Evolutionary conservation across 2,797 vertebrate genomes (phyloP), one percentile per base, ranked within the genome.

Genomic region (Sciurus carolinensis): DNA sequence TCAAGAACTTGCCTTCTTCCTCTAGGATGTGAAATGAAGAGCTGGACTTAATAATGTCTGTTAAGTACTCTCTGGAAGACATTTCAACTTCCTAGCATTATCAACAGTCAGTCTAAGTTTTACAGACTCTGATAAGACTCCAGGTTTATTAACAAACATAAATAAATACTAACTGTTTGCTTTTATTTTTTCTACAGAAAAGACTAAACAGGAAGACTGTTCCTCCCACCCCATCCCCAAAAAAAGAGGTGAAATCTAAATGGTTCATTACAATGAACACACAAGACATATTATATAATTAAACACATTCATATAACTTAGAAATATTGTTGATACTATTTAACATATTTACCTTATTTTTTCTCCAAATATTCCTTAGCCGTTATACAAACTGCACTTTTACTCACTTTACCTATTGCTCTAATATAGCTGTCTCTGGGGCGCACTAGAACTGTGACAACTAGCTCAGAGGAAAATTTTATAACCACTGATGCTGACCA

Each of bases 161-260:
- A 96, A 81, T 66, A 94, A 90, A 89, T 44, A 87, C 36, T 83
- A 67, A 44, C 17, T 50, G 75, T 79, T 73, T 89, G 69, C 36
- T 97, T 89, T 76, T 90, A 59, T 44, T 95, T 71, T 77, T 90
- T 82, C 67, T 50, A 82, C 11, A 80, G 72, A 52, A 86, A 96
- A 95, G 67, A 94, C 80, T 87, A 97, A 96, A 81, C 79, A 94
- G 47, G 71, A 96, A 97, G 42, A 87, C 81, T 36, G 26, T 2
- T 62, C 24, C 59, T 62, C 59, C 24, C 24, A 62, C 50, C 50
- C 3, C 26, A 4, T 39, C 1, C 44, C 22, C 30, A 17, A 1
- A 1, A 14, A 80, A 75, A 91, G 88, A 91, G 54, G 69, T 47
- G 47, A 94, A 80, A 87, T 39, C 66, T 47, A 18, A 85, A 69